Evolutionary conservation across 2,113 vertebrate genomes (phyloP).

Genomic region (Anthoscopus minutus): DNA sequence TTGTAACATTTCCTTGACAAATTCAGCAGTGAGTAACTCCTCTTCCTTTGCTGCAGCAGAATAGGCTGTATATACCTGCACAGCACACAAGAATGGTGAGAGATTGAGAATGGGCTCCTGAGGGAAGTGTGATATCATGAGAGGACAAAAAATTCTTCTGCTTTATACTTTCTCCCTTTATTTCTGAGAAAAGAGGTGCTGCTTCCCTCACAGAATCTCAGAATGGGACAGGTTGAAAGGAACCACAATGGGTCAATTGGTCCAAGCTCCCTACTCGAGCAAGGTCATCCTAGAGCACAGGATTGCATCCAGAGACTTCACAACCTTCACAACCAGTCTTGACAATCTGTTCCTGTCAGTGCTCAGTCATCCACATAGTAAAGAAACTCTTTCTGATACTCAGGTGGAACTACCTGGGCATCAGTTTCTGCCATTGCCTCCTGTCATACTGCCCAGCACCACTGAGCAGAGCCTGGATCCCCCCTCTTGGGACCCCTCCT

Average conservation of each 20-base stretch:
- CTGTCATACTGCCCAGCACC: fast-evolving
- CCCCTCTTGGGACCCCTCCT: neutral
- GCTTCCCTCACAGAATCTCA: neutral
- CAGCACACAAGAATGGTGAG: neutral
- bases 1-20: neutral
- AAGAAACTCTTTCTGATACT: neutral
- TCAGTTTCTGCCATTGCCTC: neutral
- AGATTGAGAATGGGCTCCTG: neutral
- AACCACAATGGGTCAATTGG: neutral
- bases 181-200: neutral
- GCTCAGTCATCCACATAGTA: neutral
- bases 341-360: neutral
- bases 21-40: neutral
- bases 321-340: neutral
- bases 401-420: neutral
- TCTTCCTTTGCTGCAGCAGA: neutral
- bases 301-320: neutral
- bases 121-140: neutral
- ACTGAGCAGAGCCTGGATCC: neutral
- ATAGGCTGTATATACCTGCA: neutral
- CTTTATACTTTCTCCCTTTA: neutral
- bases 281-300: neutral
- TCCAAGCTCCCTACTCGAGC: neutral
- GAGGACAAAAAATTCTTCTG: neutral
- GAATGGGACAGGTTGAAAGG: neutral